A percentile compares a stretch with the other conserved stretches of the same genome.
These are phyloP conservation scores for Andrena flavipes DNA, from an alignment of 2,888 invertebrate species.

Conservation along the genomic window DNA sequence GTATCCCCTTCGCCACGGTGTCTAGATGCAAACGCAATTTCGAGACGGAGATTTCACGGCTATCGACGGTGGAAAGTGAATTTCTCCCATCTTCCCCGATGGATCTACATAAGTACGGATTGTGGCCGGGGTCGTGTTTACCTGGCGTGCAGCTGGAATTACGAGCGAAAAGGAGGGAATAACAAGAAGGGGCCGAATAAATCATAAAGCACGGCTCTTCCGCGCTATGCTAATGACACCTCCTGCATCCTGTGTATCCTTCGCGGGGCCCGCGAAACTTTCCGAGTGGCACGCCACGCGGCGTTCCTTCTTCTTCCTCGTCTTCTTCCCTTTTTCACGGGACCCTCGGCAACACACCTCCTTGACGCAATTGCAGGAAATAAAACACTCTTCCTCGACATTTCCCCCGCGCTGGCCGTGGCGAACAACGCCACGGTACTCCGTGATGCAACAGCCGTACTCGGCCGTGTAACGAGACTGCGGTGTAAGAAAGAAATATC, in stretches of 20 bases:
- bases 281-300: constrained; percentile 62
- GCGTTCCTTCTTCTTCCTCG: constrained; percentile 3
- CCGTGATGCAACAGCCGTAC: constrained; percentile 33
- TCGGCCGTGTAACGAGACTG: constrained; percentile 50
- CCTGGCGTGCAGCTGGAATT: constrained; percentile 68
- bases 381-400: constrained; percentile 64
- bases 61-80: constrained; percentile 31
- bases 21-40: constrained; percentile 10
- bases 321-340: constrained; percentile 56
- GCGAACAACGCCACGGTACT: constrained; percentile 39
- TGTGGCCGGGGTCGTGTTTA: constrained; percentile 63
- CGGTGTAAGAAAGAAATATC: constrained; percentile 42
- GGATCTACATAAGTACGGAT: constrained; percentile 58
- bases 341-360: constrained; percentile 64
- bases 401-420: constrained; percentile 42
- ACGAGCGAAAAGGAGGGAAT: constrained; percentile 63
- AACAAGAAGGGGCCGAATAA: constrained; percentile 74
- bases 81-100: constrained; percentile 46
- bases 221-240: constrained; percentile 81
- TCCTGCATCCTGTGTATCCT: constrained; percentile 78
- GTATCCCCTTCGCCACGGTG: constrained; percentile 15
- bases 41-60: constrained; percentile 27
- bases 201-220: constrained; percentile 78
- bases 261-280: constrained; percentile 65
- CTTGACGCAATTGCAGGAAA: constrained; percentile 72